A percentile compares a stretch with the other conserved stretches of the same genome.
phyloP scores from a whole-genome alignment of 2,888 invertebrate genomes.

The Drosophila emarginata region DNA sequence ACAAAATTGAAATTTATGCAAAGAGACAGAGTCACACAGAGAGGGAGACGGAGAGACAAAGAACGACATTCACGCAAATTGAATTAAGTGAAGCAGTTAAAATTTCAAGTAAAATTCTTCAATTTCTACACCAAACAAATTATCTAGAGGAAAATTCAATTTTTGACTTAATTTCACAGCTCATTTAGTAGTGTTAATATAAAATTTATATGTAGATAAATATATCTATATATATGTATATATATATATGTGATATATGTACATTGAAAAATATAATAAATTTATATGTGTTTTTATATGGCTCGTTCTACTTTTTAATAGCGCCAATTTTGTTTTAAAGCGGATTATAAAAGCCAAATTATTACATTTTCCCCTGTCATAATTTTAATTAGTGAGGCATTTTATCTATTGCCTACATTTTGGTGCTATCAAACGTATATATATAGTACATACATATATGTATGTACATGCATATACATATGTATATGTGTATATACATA shows the following conservation, averaged over 20 bases:
- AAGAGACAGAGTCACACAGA: conserved; percentile 24
- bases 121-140: background rate
- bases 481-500: background rate
- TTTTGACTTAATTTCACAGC: background rate
- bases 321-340: conserved; percentile 40
- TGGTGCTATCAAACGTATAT: conserved; percentile 2
- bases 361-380: conserved; percentile 46
- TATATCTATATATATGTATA: background rate
- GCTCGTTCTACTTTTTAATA: conserved; percentile 37
- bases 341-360: conserved; percentile 43
- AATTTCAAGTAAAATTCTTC: background rate
- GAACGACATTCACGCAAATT: conserved; percentile 3
- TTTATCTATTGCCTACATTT: conserved; percentile 27
- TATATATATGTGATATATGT: background rate
- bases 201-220: background rate
- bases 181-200: conserved; percentile 1
- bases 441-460: background rate
- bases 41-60: background rate
- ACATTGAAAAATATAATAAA: background rate
- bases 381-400: conserved; percentile 64
- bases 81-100: conserved; percentile 6
- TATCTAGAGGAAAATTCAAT: background rate
- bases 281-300: background rate
- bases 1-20: conserved; percentile 70
- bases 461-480: conserved; percentile 18